Evolutionary conservation across 2,113 vertebrate species (phyloP), one percentile per base, ranked within the genome.

Genomic region (Numenius arquata): DNA sequence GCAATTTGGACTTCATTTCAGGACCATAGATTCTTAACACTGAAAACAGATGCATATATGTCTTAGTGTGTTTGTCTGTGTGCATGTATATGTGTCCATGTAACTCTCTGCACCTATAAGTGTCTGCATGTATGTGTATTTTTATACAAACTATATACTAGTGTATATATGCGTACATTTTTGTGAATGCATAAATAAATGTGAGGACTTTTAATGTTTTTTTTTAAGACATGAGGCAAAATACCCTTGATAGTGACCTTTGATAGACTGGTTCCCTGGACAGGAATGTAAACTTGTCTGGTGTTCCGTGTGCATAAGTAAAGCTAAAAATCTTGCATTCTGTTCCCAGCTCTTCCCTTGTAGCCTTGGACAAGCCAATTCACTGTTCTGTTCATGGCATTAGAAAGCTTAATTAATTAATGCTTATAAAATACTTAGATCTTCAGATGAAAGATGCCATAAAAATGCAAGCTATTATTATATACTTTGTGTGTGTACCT

Each of bases 381-480:
- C 23, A 5, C 52, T 41, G 10, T 45, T 94, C 59, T 48, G 40
- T 59, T 93, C 26, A 26, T 41, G 50, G 47, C 53, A 67, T 50
- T 88, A 61, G 56, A 83, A 93, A 93, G 29, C 43, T 81, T 89
- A 89, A 89, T 88, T 92, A 81, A 94, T 85, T 90, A 88, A 91
- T 88, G 27, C 66, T 92, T 88, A 75, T 85, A 83, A 88, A 90
- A 61, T 80, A 76, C 77, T 94, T 75, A 66, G 88, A 78, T 94
- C 66, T 76, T 84, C 30, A 41, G 73, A 96, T 95, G 63, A 97
- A 95, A 96, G 80, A 56, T 90, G 40, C 68, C 36, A 52, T 92
- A 90, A 96, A 95, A 93, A 72, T 86, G 34, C 56, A 89, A 78
- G 48, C 52, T 74, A 53, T 78, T 71, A 92, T 75, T 95, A 78